These are phyloP conservation scores for Hyperoplus immaculatus DNA, from an alignment of 2,797 vertebrate species.

Conservation along the genomic window DNA sequence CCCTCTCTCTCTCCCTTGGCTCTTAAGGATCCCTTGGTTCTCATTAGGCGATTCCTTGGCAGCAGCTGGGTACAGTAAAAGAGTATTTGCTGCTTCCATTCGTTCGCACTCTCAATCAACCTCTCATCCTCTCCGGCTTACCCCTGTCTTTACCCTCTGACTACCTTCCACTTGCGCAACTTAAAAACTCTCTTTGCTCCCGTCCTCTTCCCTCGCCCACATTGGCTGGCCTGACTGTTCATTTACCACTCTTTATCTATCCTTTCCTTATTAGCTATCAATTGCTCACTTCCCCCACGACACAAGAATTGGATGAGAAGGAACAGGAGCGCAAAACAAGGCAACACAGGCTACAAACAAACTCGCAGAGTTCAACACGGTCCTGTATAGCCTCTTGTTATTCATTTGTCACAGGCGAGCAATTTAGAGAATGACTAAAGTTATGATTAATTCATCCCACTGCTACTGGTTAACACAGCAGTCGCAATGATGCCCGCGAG, in stretches of 20 bases:
- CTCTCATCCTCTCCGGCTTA: constrained; percentile 27
- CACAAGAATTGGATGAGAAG: background rate
- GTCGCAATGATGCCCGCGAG: constrained; percentile 40
- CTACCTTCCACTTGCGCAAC: constrained; percentile 33
- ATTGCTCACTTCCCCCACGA: constrained; percentile 8
- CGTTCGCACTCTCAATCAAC: constrained; percentile 46
- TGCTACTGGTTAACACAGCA: constrained; percentile 50
- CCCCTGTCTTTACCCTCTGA: constrained; percentile 16
- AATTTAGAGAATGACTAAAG: constrained; percentile 62
- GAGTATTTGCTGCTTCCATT: constrained; percentile 37
- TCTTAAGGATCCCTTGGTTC: constrained; percentile 58
- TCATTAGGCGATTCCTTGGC: constrained; percentile 65
- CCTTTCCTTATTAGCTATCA: background rate
- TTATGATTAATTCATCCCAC: constrained; percentile 68
- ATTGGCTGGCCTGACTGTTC: background rate
- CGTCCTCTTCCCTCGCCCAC: background rate
- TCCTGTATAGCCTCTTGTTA: constrained; percentile 23
- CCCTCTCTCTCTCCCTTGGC: constrained; percentile 26
- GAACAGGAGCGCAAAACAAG: constrained; percentile 27
- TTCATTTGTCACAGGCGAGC: constrained; percentile 33
- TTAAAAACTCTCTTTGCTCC: constrained; percentile 4
- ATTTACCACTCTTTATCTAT: background rate
- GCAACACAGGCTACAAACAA: constrained; percentile 23
- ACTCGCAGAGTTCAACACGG: constrained; percentile 14
- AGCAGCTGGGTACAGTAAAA: constrained; percentile 51